phyloP scores from a whole-genome alignment of 2,113 vertebrate genomes.

The Strix aluco region DNA sequence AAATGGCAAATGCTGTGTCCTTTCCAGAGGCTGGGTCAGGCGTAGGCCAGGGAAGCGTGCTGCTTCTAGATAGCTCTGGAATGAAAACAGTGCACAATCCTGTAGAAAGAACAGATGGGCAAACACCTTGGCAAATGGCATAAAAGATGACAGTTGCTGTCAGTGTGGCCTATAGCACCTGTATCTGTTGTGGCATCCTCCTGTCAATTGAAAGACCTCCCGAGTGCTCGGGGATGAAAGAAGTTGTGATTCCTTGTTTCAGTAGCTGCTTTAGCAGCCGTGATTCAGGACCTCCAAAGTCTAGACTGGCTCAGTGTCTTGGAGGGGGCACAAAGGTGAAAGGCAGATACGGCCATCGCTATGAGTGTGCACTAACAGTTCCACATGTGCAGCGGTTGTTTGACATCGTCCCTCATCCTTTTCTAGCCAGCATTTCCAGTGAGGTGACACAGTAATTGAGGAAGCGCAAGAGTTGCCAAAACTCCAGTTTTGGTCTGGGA shows the following conservation, averaged over 20 bases:
- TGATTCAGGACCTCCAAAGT: background rate
- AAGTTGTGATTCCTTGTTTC: background rate
- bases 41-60: background rate
- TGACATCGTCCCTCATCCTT: background rate
- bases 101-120: background rate
- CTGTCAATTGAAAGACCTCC: background rate
- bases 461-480: background rate
- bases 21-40: background rate
- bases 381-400: background rate
- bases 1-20: background rate
- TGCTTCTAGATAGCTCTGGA: background rate
- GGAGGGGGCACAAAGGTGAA: background rate
- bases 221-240: background rate
- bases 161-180: background rate
- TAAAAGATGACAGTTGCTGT: background rate
- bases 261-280: background rate
- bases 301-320: background rate
- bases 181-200: background rate
- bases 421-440: background rate
- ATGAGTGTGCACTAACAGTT: too few species aligned
- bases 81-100: rapidly evolving
- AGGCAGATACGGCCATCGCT: background rate
- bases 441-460: background rate
- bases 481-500: background rate
- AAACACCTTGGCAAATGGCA: background rate